phyloP scores from a whole-genome alignment of 64 coral and sea anemone genomes.

The Stichodactyla mertensii region DNA sequence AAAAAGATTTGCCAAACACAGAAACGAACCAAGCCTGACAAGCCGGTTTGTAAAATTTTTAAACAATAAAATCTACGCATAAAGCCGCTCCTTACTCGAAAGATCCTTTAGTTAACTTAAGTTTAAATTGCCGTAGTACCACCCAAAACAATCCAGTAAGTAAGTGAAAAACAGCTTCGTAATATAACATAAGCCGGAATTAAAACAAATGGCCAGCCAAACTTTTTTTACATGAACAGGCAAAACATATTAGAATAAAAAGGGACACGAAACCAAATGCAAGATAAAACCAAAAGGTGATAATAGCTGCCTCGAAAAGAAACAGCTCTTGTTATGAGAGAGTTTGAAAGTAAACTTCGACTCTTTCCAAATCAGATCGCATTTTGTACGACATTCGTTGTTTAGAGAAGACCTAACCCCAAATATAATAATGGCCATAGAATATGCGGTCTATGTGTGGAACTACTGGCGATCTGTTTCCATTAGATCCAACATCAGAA shows the following conservation, averaged over 20 bases:
- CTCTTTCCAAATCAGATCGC: background rate
- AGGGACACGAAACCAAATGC: background rate
- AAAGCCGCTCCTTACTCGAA: constrained; percentile 3
- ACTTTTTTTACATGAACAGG: background rate
- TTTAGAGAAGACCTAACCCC: constrained; percentile 8
- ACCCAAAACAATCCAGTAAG: background rate
- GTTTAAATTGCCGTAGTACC: background rate
- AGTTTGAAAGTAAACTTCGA: background rate
- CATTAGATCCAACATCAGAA: background rate
- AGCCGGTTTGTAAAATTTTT: constrained; percentile 7
- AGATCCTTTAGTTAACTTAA: background rate
- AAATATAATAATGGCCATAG: background rate
- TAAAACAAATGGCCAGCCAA: constrained; percentile 2
- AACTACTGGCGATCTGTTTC: constrained; percentile 10
- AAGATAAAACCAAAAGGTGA: background rate
- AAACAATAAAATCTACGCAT: constrained; percentile 3
- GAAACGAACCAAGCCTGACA: background rate
- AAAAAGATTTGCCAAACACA: background rate
- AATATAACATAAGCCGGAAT: background rate
- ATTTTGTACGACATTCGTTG: constrained; percentile 4
- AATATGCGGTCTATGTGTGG: background rate
- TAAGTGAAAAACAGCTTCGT: background rate
- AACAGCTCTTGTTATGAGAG: background rate
- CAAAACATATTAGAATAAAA: background rate
- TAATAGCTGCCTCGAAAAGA: too few species aligned